A percentile compares a stretch with the other conserved stretches of the same genome.
phyloP scores from a whole-genome alignment of 2,888 invertebrate genomes.

The Athetis lepigone region DNA sequence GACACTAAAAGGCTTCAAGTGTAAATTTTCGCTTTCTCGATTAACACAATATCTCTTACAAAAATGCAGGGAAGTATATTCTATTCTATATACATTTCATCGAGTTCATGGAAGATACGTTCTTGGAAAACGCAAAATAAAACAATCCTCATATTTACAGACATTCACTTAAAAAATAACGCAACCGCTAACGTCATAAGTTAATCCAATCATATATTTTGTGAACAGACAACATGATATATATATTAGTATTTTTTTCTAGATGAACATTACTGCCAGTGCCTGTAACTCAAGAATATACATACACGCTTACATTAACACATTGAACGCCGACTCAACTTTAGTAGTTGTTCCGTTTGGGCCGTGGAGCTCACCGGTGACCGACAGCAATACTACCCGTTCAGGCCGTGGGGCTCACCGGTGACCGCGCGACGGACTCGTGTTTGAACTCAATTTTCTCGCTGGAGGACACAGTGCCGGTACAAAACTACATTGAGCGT shows the following conservation, averaged over 20 bases:
- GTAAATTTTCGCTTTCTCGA: constrained; percentile 48
- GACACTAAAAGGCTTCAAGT: constrained; percentile 16
- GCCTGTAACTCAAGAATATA: constrained; percentile 52
- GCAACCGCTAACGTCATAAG: constrained; percentile 35
- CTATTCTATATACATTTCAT: constrained; percentile 58
- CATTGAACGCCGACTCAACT: too few relatives aligned
- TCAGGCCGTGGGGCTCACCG: too few relatives aligned
- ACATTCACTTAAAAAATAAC: constrained; percentile 54
- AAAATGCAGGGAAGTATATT: constrained; percentile 52
- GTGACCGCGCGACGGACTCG: too few relatives aligned
- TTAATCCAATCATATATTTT: constrained; percentile 51
- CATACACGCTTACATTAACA: constrained; percentile 67
- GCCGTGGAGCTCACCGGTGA: too few relatives aligned
- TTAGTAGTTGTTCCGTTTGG: too few relatives aligned
- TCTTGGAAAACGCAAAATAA: constrained; percentile 41
- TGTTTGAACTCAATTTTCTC: too few relatives aligned
- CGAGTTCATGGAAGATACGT: constrained; percentile 60
- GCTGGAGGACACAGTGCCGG: too few relatives aligned
- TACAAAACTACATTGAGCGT: too few relatives aligned
- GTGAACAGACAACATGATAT: constrained; percentile 64
- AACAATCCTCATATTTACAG: constrained; percentile 56
- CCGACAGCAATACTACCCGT: too few relatives aligned
- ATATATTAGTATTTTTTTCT: constrained; percentile 55
- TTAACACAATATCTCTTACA: constrained; percentile 28
- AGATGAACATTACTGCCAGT: constrained; percentile 58